Percentiles rank a stretch among this genome's conserved stretches.
These are phyloP conservation scores for Parasteatoda tepidariorum DNA, from an alignment of 1,140 invertebrate genomes.

Conservation along the genomic window DNA sequence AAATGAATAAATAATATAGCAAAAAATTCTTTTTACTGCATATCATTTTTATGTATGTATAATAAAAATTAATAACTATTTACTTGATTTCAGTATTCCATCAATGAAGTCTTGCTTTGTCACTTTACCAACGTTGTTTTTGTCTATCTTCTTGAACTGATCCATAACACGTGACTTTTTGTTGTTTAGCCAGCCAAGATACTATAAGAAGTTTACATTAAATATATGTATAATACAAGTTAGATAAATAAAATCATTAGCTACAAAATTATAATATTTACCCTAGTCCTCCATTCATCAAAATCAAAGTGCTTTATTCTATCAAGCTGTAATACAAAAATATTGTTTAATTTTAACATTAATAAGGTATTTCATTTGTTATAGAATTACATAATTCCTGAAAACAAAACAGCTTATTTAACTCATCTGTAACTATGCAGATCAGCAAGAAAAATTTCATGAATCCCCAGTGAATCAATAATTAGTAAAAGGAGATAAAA, in stretches of 20 bases:
- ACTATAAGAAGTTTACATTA: constrained; percentile 69
- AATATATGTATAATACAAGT: not conserved
- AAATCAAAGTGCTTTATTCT: constrained; percentile 97
- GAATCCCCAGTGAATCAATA: too few species aligned
- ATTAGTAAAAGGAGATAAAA: too few species aligned
- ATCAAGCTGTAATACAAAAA: constrained; percentile 78
- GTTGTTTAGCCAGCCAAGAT: constrained; percentile 99
- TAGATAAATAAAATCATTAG: not conserved
- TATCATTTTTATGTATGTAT: not conserved
- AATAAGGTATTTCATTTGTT: too few species aligned
- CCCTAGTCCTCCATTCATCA: constrained; percentile 96
- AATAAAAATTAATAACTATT: constrained; percentile 62
- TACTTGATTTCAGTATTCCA: constrained; percentile 96
- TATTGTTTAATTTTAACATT: too few species aligned
- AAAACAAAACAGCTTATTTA: too few species aligned
- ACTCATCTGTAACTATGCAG: too few species aligned
- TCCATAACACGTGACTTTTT: constrained; percentile 98
- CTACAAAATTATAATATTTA: too few species aligned
- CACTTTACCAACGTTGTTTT: constrained; percentile 95
- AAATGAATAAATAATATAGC: not conserved
- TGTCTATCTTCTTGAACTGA: constrained; percentile 98
- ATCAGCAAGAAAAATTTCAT: too few species aligned
- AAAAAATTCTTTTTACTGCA: too few species aligned
- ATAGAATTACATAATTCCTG: too few species aligned
- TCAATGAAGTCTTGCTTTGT: constrained; percentile 97